Percentiles rank a stretch among this genome's conserved stretches.
Conservation (phyloP, 2,888 invertebrate species). For the Ischnura elegans region DNA sequence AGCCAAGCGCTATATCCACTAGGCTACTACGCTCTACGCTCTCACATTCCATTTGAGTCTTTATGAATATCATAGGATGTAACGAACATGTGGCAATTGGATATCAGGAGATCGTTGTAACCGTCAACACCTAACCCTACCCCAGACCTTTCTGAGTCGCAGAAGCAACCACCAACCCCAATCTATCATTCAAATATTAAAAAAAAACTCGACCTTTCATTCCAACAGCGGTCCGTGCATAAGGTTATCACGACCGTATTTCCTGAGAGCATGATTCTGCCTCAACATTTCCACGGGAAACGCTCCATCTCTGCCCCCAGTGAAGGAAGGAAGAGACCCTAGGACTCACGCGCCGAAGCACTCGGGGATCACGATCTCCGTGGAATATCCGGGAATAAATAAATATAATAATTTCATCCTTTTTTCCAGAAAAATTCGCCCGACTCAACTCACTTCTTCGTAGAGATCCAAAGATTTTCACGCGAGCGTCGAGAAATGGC, state of each 20-base stretch:
- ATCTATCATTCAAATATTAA: too few species aligned
- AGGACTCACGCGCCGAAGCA: neutral
- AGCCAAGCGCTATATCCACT: too few species aligned
- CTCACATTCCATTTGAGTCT: too few species aligned
- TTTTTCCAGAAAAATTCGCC: neutral
- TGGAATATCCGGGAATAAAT: neutral
- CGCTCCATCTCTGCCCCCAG: neutral
- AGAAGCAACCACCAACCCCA: too few species aligned
- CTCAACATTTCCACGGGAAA: neutral
- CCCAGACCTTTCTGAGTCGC: too few species aligned
- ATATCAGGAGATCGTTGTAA: too few species aligned
- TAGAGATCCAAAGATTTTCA: neutral
- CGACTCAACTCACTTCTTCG: neutral
- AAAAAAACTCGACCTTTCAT: neutral
- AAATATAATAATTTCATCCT: neutral
- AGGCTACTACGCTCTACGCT: too few species aligned
- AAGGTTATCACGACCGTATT: neutral
- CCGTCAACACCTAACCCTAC: too few species aligned
- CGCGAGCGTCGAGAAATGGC: neutral
- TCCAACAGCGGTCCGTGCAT: neutral
- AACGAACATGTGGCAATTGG: too few species aligned
- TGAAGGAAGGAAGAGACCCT: neutral
- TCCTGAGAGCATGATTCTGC: neutral
- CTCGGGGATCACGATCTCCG: neutral
- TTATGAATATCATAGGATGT: too few species aligned